A percentile compares a stretch with the other conserved stretches of the same genome.
These are phyloP conservation scores for Dicerorhinus sumatrensis DNA, from an alignment of 2,113 vertebrate genomes.

Conservation along the genomic window DNA sequence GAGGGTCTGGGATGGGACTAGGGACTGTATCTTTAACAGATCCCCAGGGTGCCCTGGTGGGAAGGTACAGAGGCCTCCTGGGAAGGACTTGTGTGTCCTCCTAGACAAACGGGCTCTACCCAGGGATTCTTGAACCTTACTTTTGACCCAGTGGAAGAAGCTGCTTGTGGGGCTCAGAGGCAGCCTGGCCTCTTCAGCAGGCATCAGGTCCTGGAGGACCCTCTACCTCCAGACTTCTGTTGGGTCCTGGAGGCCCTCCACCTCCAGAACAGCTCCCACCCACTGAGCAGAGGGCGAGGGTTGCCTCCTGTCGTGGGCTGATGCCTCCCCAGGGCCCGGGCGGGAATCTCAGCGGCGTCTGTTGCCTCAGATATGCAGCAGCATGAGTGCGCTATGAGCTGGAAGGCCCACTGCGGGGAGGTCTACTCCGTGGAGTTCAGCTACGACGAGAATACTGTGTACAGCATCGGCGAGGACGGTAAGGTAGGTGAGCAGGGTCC, in stretches of 20 bases:
- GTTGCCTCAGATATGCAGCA: conserved; percentile 94
- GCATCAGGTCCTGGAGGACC: too few relatives aligned
- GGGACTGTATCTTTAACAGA: background rate
- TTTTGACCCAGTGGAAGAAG: background rate
- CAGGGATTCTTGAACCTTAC: background rate
- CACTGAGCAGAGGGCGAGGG: background rate
- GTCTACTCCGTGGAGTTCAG: conserved; percentile 99
- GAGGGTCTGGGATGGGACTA: background rate
- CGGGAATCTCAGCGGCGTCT: rapidly evolving
- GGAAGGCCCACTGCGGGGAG: conserved; percentile 95
- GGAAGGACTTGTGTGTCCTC: background rate
- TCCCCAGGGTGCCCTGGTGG: rapidly evolving
- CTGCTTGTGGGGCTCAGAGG: background rate
- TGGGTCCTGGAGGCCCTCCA: background rate
- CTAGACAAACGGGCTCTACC: background rate
- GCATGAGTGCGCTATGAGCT: conserved; percentile 97
- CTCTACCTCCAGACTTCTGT: background rate
- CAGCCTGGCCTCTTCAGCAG: too few relatives aligned
- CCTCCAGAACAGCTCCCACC: background rate
- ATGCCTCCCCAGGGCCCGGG: background rate
- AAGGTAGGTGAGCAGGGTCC: conserved; percentile 88
- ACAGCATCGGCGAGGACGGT: conserved; percentile 97
- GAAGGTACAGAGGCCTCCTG: background rate
- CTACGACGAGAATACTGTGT: conserved; percentile 97
- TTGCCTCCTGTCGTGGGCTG: rapidly evolving